Base-by-base conservation (phyloP, 2,888 invertebrate species). In the Euplexia lucipara region DNA sequence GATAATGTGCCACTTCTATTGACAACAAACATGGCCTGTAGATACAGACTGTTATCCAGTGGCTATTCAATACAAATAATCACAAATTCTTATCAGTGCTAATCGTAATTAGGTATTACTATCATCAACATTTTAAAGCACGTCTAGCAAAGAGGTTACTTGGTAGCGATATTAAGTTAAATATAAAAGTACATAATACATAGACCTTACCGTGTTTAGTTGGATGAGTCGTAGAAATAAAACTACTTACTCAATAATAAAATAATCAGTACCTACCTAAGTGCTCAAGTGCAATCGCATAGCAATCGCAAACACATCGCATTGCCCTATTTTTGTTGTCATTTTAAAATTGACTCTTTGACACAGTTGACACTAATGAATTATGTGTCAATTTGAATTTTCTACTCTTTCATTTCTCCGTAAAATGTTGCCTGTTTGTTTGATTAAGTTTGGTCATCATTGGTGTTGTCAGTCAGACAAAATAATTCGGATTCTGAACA, bases 1-100 rank as follows among this genome's bases (percentile, higher is more conserved):
- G 68, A 62, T 73, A 74, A 14, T 64, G 51, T 10, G 47, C 60
- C 42, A 62, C 35, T 49, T 54, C 45, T 57, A 48, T 35, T 35
- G 45, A 57, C 45, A 30, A 34, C 53, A 73, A 53, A 58, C 44
- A 58, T 47, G 26, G 48, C 49, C 37, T 57, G 57, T 34, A 32
- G n/a, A 32, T 58, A 60, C 34, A 41, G 22, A 41, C 57, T 44
- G 22, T 20, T 58, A 61, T 12, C 30, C 22, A 54, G 39, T 51
- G n/a, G 48, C 47, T 30, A 39, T 47, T 61, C n/a, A 54, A 61
- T 20, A 48, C 9, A 18, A 20, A 34, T 44, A 51, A 63, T 51
- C 47, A 63, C 20, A 41, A 41, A 18, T 39, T 45, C 39, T 20
- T 56, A 69, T 35, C 63, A 47, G 30, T 2, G 45, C 12, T 51